Base-by-base conservation (phyloP, 1,140 invertebrate genomes). In the Drosophila sechellia region DNA sequence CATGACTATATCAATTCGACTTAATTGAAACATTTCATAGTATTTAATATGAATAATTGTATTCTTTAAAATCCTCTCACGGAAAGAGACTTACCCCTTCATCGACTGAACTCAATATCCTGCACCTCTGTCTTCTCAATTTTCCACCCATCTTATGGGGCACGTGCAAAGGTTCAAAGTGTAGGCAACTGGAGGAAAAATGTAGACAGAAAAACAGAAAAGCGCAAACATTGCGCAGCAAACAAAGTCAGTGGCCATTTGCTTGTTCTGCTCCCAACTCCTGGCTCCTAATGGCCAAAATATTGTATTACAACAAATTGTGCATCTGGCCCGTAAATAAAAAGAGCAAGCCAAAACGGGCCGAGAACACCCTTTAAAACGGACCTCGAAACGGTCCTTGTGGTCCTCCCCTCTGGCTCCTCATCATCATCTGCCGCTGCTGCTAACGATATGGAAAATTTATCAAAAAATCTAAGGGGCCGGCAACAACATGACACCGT, bases 401-500 rank as follows among this genome's bases (percentile, higher is more conserved):
- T 10, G n/a, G 20, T 22, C 15, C n/a, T 10, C 13, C 20, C 20
- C 17, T 2, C 48, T 31, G 11, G 15, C 12, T n/a, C 11, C 15
- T 37, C 58, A 40, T 27, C 58, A 40, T 17, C 58, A 27, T 17
- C 17, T 17, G 11, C 52, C 27, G 52, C 52, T 31, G 48, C 52
- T 54, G 83, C 79, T 89, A 89, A 89, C 84, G 84, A 89, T 89
- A 89, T 89, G 84, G 77, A 89, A 84, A 89, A 89, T 89, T 89
- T 84, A 89, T 89, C 84, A 89, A 89, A 89, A 84, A 85, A 72
- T 75, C 73, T 57, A 79, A 87, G 35, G 68, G 71, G 59, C 15
- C 39, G 55, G 39, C 75, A 57, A 68, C 75, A 86, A 81, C 84
- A 87, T 79, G 78, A 81, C 60, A 81, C 79, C 79, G 68, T 35